Conservation (phyloP, 1,140 invertebrate species). For the Pseudomyrmex flavicornis region DNA sequence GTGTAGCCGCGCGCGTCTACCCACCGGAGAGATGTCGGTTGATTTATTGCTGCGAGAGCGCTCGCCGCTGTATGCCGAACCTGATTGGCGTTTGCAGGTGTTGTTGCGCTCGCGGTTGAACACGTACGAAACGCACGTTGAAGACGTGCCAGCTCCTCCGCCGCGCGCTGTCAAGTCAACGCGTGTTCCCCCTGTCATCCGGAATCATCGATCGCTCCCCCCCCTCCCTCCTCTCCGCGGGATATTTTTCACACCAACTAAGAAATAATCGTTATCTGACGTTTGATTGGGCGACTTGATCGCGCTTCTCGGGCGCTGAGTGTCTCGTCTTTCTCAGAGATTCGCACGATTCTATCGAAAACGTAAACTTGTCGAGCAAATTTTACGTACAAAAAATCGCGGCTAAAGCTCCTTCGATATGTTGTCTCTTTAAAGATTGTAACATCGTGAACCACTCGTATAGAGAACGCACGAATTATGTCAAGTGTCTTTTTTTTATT, state of each 20-base stretch:
- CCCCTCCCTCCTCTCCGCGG: not conserved
- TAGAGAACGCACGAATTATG: no score
- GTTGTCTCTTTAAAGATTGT: no score
- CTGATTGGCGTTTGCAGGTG: slow-evolving; percentile 79
- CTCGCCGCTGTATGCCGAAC: slow-evolving; percentile 63
- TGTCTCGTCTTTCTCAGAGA: not conserved
- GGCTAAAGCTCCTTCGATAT: no score
- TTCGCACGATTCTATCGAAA: no score
- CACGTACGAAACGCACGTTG: no score
- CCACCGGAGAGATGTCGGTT: slow-evolving; percentile 74
- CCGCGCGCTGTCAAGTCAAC: slow-evolving; percentile 64
- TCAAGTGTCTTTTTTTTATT: no score
- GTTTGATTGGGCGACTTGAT: slow-evolving; percentile 16
- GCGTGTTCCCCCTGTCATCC: slow-evolving; percentile 61
- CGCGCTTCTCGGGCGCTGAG: not conserved
- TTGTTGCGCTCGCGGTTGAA: slow-evolving; percentile 60
- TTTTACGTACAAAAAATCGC: no score
- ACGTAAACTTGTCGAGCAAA: no score
- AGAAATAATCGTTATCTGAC: slow-evolving; percentile 51
- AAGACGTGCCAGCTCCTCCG: slow-evolving; percentile 29
- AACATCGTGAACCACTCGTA: no score
- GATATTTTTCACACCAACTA: slow-evolving; percentile 46
- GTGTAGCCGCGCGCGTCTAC: slow-evolving; percentile 33
- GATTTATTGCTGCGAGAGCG: slow-evolving; percentile 76
- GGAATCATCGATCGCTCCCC: slow-evolving; percentile 64